A percentile compares a stretch with the other conserved stretches of the same genome.
Conservation (phyloP, 2,113 vertebrate species). For the Neodon shergylaensis region DNA sequence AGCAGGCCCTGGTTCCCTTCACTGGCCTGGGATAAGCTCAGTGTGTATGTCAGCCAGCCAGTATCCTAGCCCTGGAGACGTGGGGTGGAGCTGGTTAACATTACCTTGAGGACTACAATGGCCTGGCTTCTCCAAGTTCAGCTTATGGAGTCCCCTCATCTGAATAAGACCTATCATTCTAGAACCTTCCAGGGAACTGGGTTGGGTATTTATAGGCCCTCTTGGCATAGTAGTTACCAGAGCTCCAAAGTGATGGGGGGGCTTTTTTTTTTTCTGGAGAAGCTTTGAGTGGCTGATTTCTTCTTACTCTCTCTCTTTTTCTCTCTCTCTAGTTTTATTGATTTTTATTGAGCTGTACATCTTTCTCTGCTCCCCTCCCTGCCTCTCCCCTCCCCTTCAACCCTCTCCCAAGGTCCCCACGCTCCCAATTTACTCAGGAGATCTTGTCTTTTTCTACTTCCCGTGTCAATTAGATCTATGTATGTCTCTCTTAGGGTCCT, state of each 20-base stretch:
- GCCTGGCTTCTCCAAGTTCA: not conserved
- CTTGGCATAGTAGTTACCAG: not conserved
- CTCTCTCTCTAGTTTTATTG: too few species aligned
- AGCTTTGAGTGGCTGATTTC: not conserved
- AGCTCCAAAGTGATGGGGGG: not conserved
- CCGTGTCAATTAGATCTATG: too few species aligned
- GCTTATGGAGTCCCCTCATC: not conserved
- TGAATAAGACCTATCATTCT: not conserved
- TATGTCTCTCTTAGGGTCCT: too few species aligned
- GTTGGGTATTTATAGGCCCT: not conserved
- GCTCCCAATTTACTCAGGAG: too few species aligned
- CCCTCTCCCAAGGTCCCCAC: too few species aligned
- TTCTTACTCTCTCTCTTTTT: too few species aligned
- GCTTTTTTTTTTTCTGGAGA: too few species aligned
- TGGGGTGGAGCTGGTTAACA: not conserved
- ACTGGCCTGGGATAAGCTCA: not conserved
- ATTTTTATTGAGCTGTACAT: too few species aligned
- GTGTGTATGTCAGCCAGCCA: rapidly evolving
- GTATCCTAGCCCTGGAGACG: not conserved
- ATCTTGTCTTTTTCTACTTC: too few species aligned
- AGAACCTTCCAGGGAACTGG: rapidly evolving
- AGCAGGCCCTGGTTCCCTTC: not conserved
- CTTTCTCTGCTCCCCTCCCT: too few species aligned
- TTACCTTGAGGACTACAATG: too few species aligned
- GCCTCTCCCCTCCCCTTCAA: too few species aligned